Conservation (phyloP, 2,888 invertebrate genomes). For the Ectemnius lituratus region DNA sequence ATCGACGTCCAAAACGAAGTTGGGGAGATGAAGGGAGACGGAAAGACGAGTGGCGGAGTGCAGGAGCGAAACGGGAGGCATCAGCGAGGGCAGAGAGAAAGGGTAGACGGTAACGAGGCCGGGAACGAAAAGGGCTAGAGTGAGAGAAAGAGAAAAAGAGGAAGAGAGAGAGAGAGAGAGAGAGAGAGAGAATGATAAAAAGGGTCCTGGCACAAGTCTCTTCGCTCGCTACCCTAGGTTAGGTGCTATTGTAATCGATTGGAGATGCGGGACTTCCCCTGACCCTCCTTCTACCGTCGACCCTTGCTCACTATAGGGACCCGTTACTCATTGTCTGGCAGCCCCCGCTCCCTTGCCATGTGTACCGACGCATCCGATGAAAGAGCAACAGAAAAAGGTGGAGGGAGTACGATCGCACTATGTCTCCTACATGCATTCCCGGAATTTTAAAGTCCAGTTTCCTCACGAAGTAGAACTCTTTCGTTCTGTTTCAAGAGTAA, state of each 20-base stretch:
- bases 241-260: slow-evolving; percentile 73
- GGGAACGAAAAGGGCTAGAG: slow-evolving; percentile 19
- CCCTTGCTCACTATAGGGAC: slow-evolving; percentile 53
- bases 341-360: slow-evolving; percentile 53
- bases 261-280: slow-evolving; percentile 69
- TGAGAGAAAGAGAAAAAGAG: slow-evolving; percentile 22
- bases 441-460: no score
- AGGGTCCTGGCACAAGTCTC: slow-evolving; percentile 62
- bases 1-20: no score
- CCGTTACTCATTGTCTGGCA: slow-evolving; percentile 72
- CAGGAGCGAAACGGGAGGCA: slow-evolving; percentile 12
- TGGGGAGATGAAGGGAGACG: no score
- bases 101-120: slow-evolving; percentile 31
- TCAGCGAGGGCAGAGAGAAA: slow-evolving; percentile 19
- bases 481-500: no score
- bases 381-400: no score
- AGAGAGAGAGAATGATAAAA: slow-evolving; percentile 48
- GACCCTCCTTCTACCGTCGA: slow-evolving; percentile 57
- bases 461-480: no score
- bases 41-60: no score
- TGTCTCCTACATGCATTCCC: no score
- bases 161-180: slow-evolving; percentile 37
- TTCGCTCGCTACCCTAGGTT: slow-evolving; percentile 64
- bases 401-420: no score
- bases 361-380: slow-evolving; percentile 34